phyloP scores from a whole-genome alignment of 35 echinoderm and acorn worm species.

The Apostichopus japonicus region DNA sequence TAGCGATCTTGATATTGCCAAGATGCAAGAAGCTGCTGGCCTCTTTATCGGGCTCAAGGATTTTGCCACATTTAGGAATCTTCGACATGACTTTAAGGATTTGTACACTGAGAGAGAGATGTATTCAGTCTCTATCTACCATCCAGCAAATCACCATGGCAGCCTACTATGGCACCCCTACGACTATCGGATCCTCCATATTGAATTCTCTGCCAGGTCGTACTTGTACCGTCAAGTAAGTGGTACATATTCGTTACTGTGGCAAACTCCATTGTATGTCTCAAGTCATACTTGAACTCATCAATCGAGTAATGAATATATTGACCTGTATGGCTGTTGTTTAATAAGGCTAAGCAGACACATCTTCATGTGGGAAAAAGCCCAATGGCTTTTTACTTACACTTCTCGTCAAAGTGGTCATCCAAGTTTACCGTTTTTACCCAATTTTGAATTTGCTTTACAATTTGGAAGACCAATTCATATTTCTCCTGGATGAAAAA shows the following conservation, averaged over 20 bases:
- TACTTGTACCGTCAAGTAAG: slow-evolving; percentile 45
- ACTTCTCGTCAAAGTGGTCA: no score
- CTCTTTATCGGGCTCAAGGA: slow-evolving; percentile 41
- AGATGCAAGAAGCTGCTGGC: slow-evolving; percentile 36
- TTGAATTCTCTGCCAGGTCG: slow-evolving; percentile 47
- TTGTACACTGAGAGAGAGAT: slow-evolving; percentile 35
- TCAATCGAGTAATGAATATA: not conserved
- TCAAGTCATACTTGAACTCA: not conserved
- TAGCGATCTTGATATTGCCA: slow-evolving; percentile 25
- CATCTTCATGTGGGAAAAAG: no score
- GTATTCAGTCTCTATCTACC: slow-evolving; percentile 48
- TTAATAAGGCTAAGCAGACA: no score
- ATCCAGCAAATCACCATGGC: slow-evolving; percentile 13
- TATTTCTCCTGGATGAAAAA: no score
- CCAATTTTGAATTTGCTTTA: no score
- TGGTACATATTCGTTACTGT: not conserved
- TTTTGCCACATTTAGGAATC: slow-evolving; percentile 42
- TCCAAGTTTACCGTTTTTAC: no score
- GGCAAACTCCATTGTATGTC: not conserved
- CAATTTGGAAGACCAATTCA: no score
- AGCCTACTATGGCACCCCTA: not conserved
- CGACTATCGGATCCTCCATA: not conserved
- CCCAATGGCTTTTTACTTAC: no score
- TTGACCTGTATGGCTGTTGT: no score
- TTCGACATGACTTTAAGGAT: slow-evolving; percentile 41